Evolutionary conservation across 2,888 invertebrate genomes (phyloP), one percentile per base, ranked within the genome.

Genomic region (Alcis repandata): DNA sequence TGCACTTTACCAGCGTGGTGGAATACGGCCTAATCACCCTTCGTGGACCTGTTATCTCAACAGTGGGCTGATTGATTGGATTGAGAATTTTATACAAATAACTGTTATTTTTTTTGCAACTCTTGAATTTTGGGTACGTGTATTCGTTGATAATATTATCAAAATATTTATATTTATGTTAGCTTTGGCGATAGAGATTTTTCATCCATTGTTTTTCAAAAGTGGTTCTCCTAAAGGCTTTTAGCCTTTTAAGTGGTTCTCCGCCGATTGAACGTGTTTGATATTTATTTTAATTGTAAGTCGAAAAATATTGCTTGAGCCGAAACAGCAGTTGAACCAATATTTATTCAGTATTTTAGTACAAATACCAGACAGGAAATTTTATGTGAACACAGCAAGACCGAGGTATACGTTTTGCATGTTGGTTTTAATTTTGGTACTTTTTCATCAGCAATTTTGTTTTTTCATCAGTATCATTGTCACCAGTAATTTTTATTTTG

Each of bases 311-410:
- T 58, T 33, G 52, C 45, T 19, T 13, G 15, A 51, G 51, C 32
- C 45, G 49, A 22, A 64, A 36, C 43, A 45, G 32, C 65, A 65
- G 19, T 60, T 65, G 65, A 13, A 22, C 33, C 43, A 65, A 65
- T 65, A 60, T 65, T 65, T 22, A 19, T 38, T 36, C 38, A 17
- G 46, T 48, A 64, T 64, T 59, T 33, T 53, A 43, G 59, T 64
- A 27, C 58, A 53, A 53, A 67, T 56, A 59, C 19, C 46, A 58
- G 43, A 51, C 40, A 46, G 46, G 52, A 46, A 52, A 46, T 43
- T 22, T 27, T 62, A 7, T 19, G 51, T 43, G 41, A 53, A 53
- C 58, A 52, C 32, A 40, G 4, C 3, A 15, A 38, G 11, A 36
- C 11, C 20, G 41, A 7, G 49, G 20, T 9, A 13, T 6, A 46